Percentiles rank a stretch among this genome's conserved stretches.
These are phyloP conservation scores for Meganola albula DNA, from an alignment of 2,888 invertebrate species.

Conservation along the genomic window DNA sequence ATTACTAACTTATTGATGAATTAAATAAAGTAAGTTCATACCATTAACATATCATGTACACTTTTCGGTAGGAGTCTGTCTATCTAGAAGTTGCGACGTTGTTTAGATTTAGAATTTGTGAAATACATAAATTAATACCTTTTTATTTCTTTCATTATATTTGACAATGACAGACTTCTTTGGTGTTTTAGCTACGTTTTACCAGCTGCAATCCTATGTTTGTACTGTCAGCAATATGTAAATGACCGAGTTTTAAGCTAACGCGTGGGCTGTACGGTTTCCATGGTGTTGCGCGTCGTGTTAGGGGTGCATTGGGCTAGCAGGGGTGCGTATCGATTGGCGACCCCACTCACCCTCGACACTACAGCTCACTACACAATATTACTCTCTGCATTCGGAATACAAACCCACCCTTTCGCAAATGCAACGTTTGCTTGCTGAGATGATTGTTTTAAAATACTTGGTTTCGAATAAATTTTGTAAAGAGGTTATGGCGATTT, in stretches of 20 bases:
- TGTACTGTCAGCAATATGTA: constrained; percentile 11
- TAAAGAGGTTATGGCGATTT: constrained; percentile 1
- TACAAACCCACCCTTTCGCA: constrained; percentile 57
- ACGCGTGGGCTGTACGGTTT: constrained; percentile 25
- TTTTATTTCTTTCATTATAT: too few species aligned
- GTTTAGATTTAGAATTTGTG: too few species aligned
- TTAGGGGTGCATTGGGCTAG: constrained; percentile 62
- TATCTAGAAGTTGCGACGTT: too few species aligned
- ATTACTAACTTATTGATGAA: too few species aligned
- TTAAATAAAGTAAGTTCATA: too few species aligned
- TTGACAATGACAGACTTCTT: too few species aligned
- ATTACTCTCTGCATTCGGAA: constrained; percentile 49
- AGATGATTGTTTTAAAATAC: constrained; percentile 50
- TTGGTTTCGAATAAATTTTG: constrained; percentile 24
- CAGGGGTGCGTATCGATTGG: constrained; percentile 72
- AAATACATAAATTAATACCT: too few species aligned
- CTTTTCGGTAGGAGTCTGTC: too few species aligned
- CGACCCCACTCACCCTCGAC: constrained; percentile 41
- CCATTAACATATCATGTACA: too few species aligned
- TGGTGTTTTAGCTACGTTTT: too few species aligned
- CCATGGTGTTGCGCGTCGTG: constrained; percentile 30
- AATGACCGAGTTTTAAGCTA: constrained; percentile 29
- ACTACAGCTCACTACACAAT: constrained; percentile 53
- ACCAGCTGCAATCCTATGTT: too few species aligned
- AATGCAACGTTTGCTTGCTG: constrained; percentile 50